These are phyloP conservation scores for Australoheros facetus DNA, from an alignment of 2,797 vertebrate genomes.

Conservation along the genomic window DNA sequence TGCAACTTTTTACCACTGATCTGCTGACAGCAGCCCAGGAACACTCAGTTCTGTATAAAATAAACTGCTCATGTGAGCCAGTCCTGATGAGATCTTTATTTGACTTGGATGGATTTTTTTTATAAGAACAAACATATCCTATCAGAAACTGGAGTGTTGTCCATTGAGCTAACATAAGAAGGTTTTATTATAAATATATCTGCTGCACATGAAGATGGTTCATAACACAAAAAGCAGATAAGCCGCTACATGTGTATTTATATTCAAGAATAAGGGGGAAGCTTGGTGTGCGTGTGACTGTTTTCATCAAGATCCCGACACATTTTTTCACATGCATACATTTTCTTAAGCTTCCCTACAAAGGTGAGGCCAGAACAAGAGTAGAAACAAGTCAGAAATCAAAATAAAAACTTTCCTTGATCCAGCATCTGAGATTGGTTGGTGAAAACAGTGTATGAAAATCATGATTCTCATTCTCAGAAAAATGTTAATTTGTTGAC, in stretches of 20 bases:
- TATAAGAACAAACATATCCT: conserved; percentile 13
- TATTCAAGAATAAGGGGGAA: not conserved
- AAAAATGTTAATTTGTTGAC: too few relatives aligned
- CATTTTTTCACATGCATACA: too few relatives aligned
- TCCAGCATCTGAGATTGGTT: too few relatives aligned
- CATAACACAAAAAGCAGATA: conserved; percentile 2
- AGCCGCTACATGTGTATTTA: conserved; percentile 5
- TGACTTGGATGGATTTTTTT: conserved; percentile 4
- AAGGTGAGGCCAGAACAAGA: too few relatives aligned
- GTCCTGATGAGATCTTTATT: conserved; percentile 29
- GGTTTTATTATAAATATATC: not conserved
- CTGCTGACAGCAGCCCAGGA: not conserved
- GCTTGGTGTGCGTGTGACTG: too few relatives aligned
- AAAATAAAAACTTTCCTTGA: too few relatives aligned
- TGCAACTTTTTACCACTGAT: not conserved
- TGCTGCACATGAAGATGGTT: not conserved
- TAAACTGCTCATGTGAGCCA: not conserved
- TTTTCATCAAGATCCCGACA: too few relatives aligned
- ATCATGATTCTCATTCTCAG: too few relatives aligned
- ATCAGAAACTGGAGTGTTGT: not conserved
- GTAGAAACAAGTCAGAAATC: too few relatives aligned
- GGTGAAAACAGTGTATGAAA: too few relatives aligned
- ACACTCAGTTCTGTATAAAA: conserved; percentile 24
- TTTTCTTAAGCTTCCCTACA: too few relatives aligned
- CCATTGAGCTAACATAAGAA: not conserved